Base-by-base conservation (phyloP, 1,140 invertebrate genomes). In the Acromyrmex echinatior region DNA sequence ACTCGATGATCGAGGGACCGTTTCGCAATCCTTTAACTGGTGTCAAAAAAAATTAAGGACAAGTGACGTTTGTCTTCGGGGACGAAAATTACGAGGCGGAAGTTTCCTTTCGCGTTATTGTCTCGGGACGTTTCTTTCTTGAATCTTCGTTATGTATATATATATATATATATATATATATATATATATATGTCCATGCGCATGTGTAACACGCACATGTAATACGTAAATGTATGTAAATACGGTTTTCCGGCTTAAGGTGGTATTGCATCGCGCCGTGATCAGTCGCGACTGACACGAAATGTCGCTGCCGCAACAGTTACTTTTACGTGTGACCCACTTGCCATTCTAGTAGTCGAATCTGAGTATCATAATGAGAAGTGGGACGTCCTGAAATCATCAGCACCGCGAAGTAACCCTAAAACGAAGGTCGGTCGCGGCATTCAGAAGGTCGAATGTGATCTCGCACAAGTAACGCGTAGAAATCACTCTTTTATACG, bases 251-350 rank as follows among this genome's bases (percentile, higher is more conserved):
- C 81, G 63, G 79, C 88, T 70, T n/a, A 79, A 87, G 80, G 76
- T 68, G 79, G 70, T 87, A 71, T 90, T 74, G 74, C 76, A 80
- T 77, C 78, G 62, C 49, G 58, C 31, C 66, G 53, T n/a, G 53
- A 63, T 82, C 80, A 82, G 70, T 76, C 60, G 68, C 73, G 78
- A 80, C 68, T 73, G 76, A 60, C 70, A 86, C 86, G 89, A 91
- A 91, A 91, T 87, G 88, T 89, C 86, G 87, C 78, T 90, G 89
- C 79, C 51, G 89, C 91, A 91, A 91, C 90, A 91, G 90, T 91
- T 91, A 88, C 89, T 91, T 91, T 91, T 88, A 91, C 90, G 89
- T 82, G 60, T 91, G 90, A 88, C 90, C 90, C 89, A 91, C 90
- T 91, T 91, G 66, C 84, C 90, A 84, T 91, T 87, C 89, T 53